Evolutionary conservation across 2,113 vertebrate genomes (phyloP).

Genomic region (Pituophis catenifer): DNA sequence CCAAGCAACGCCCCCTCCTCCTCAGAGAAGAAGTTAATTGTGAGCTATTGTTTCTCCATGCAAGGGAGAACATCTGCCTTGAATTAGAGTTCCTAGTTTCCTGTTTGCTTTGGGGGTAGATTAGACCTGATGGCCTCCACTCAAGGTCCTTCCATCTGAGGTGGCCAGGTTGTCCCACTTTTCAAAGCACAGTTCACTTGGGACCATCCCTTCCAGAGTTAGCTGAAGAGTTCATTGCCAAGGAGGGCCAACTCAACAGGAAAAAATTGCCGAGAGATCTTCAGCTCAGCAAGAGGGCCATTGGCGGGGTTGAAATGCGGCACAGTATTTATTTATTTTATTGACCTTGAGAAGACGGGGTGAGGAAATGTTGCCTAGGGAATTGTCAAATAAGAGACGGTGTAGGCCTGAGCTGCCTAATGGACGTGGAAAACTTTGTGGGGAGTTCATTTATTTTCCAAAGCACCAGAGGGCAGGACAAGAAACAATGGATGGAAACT

Average conservation of each 20-base stretch:
- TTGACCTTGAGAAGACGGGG: neutral
- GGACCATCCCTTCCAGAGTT: neutral
- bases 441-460: no score
- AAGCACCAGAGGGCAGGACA: no score
- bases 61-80: neutral
- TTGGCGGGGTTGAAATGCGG: neutral
- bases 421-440: neutral
- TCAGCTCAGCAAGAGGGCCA: neutral
- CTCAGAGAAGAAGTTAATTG: neutral
- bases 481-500: no score
- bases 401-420: neutral
- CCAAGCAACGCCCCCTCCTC: neutral
- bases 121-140: neutral
- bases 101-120: neutral
- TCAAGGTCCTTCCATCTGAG: neutral
- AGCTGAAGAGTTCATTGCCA: neutral
- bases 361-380: neutral
- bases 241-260: neutral
- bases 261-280: neutral
- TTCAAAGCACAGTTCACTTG: neutral
- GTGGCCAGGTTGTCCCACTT: neutral
- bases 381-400: neutral
- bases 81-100: neutral
- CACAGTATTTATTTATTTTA: neutral
- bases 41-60: neutral